Conservation (phyloP, 2,113 vertebrate genomes). For the Spilogale gracilis region DNA sequence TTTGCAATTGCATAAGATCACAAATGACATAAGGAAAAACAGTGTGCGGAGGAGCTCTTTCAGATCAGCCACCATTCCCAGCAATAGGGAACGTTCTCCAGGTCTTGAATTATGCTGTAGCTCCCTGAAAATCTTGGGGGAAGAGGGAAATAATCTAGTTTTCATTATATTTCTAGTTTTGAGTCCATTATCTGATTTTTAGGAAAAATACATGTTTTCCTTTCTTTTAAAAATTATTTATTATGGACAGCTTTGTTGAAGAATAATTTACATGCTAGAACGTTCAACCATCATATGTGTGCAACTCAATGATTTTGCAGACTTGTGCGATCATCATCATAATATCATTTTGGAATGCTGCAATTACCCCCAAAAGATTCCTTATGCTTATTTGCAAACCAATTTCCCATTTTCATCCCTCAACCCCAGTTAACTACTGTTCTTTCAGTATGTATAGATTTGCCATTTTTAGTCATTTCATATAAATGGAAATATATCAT, state of each 20-base stretch:
- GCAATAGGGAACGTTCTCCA: neutral
- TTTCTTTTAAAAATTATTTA: neutral
- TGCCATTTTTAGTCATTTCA: neutral
- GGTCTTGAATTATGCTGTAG: too few relatives aligned
- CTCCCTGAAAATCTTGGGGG: neutral
- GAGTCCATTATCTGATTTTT: neutral
- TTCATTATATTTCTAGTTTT: neutral
- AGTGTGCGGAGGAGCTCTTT: neutral
- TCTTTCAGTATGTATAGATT: neutral
- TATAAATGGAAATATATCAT: neutral
- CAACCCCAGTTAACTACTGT: accelerated
- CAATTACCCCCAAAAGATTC: neutral
- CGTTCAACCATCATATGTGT: neutral
- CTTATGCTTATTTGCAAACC: neutral
- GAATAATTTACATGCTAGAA: neutral
- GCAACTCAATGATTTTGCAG: neutral
- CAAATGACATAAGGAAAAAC: neutral
- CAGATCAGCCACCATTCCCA: neutral
- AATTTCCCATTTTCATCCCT: neutral
- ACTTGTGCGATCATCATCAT: neutral
- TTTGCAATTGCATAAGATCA: neutral
- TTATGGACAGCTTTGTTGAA: neutral
- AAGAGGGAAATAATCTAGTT: neutral
- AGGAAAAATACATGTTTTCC: too few relatives aligned
- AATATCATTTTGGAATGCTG: neutral